These are phyloP conservation scores for Drosophila flavopinicola DNA, from an alignment of 2,888 invertebrate genomes.

Conservation along the genomic window DNA sequence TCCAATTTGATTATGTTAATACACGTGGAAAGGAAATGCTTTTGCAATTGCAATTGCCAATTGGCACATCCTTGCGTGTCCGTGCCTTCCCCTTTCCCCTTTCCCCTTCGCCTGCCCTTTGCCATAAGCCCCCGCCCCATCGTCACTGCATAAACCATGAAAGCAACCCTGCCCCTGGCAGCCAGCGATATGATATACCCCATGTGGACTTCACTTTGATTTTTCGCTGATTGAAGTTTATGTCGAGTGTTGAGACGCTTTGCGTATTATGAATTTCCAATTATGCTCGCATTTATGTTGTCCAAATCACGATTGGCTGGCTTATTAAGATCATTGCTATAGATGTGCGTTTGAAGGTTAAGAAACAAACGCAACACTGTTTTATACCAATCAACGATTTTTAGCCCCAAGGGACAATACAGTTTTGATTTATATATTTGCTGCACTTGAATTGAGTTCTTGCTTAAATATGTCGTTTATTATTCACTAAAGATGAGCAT, in stretches of 20 bases:
- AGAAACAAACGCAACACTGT: no score
- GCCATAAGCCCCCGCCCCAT: no score
- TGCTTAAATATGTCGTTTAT: neutral
- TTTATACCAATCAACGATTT: no score
- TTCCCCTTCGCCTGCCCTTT: neutral
- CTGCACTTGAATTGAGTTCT: no score
- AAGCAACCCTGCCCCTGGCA: slow-evolving; percentile 9
- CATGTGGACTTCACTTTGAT: slow-evolving; percentile 45
- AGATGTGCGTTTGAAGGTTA: neutral
- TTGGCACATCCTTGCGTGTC: slow-evolving; percentile 66
- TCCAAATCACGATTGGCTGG: slow-evolving; percentile 4
- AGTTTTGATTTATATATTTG: no score
- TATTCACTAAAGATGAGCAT: slow-evolving; percentile 4
- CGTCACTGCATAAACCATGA: slow-evolving; percentile 24
- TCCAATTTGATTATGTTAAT: slow-evolving; percentile 81
- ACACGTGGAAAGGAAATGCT: slow-evolving; percentile 81
- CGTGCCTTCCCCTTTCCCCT: slow-evolving; percentile 3
- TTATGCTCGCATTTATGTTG: slow-evolving; percentile 25
- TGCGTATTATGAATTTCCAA: slow-evolving; percentile 53
- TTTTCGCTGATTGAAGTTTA: slow-evolving; percentile 55
- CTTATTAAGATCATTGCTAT: slow-evolving; percentile 22
- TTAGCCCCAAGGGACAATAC: no score
- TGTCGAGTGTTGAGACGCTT: slow-evolving; percentile 23
- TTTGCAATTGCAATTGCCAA: slow-evolving; percentile 76
- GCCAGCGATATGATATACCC: slow-evolving; percentile 18